These are phyloP conservation scores for Harpegnathos saltator DNA, from an alignment of 1,140 invertebrate species.

Conservation along the genomic window DNA sequence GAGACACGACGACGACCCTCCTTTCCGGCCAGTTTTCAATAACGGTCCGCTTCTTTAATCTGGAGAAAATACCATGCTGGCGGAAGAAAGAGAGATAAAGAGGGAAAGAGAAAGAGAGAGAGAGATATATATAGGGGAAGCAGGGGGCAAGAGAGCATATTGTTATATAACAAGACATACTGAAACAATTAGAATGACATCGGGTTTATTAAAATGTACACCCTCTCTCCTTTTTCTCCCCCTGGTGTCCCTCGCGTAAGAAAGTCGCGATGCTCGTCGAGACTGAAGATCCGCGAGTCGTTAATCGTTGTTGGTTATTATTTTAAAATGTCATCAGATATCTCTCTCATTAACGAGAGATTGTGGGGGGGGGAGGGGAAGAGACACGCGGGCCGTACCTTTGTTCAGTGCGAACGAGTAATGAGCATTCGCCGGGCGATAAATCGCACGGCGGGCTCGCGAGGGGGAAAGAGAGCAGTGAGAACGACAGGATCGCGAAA, in stretches of 20 bases:
- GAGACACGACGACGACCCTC: background rate
- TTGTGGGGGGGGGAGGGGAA: background rate
- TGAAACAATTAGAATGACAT: background rate
- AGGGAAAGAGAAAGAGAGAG: background rate
- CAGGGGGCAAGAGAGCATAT: background rate
- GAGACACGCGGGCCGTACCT: too few relatives aligned
- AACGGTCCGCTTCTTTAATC: conserved; percentile 27
- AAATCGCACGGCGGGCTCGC: conserved; percentile 32
- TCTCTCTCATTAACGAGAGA: background rate
- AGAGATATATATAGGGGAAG: too few relatives aligned
- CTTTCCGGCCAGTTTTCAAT: conserved; percentile 26
- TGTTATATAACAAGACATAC: conserved; percentile 11
- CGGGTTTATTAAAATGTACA: background rate
- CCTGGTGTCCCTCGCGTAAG: too few relatives aligned
- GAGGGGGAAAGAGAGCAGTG: too few relatives aligned
- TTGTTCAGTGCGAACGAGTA: conserved; percentile 39
- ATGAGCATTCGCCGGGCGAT: conserved; percentile 52
- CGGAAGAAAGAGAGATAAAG: background rate
- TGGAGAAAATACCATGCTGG: background rate
- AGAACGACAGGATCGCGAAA: too few relatives aligned
- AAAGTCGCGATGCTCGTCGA: too few relatives aligned
- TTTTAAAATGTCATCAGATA: too few relatives aligned
- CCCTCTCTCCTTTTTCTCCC: too few relatives aligned
- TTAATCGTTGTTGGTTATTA: too few relatives aligned
- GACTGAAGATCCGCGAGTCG: too few relatives aligned